phyloP scores from a whole-genome alignment of 2,113 vertebrate species.

The Gobius niger region DNA sequence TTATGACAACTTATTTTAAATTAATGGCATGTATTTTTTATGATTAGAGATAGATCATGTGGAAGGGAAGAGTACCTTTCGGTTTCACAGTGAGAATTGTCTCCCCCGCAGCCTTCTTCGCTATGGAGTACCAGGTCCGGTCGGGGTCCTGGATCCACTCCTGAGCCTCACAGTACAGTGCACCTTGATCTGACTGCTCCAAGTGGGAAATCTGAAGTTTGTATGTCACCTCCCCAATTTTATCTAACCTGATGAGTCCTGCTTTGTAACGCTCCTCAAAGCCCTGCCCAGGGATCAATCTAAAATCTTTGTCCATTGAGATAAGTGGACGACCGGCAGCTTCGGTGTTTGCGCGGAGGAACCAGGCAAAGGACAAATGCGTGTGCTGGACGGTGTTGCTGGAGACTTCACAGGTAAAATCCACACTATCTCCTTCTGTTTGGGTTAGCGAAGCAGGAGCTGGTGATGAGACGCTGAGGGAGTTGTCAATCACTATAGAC shows the following conservation, averaged over 20 bases:
- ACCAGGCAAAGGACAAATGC: conserved; percentile 88
- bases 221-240: conserved; percentile 75
- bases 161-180: conserved; percentile 79
- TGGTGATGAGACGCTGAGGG: conserved; percentile 73
- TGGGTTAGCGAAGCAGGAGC: conserved; percentile 43
- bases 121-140: conserved; percentile 81
- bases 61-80: conserved; percentile 45
- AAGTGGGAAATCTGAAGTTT: conserved; percentile 71
- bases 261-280: conserved; percentile 75
- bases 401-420: conserved; percentile 81
- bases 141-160: conserved; percentile 94
- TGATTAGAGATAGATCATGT: no score
- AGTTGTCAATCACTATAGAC: conserved; percentile 84
- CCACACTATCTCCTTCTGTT: conserved; percentile 74
- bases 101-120: conserved; percentile 63
- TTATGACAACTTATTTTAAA: no score
- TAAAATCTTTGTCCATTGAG: conserved; percentile 83
- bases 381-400: conserved; percentile 87
- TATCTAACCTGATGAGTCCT: conserved; percentile 76
- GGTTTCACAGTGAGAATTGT: conserved; percentile 53
- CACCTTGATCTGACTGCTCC: conserved; percentile 77
- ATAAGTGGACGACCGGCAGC: conserved; percentile 61
- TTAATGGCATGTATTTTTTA: no score
- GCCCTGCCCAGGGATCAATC: conserved; percentile 73
- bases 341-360: conserved; percentile 52